These are phyloP conservation scores for Corythucha ciliata DNA, from an alignment of 2,888 invertebrate species.

Conservation along the genomic window DNA sequence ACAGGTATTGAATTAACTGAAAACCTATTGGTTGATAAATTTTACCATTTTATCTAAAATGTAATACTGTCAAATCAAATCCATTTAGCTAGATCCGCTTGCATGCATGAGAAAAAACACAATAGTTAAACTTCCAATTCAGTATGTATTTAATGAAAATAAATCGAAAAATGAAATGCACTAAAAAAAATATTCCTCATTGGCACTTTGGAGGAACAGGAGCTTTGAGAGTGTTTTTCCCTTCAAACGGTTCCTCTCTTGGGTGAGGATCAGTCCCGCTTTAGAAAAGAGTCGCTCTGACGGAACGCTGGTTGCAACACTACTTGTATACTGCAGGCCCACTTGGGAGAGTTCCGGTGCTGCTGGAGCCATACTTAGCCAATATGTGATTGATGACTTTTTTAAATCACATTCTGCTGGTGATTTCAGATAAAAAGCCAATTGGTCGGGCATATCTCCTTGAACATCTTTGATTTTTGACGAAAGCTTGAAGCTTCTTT, in stretches of 20 bases:
- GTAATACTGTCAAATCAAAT: no score
- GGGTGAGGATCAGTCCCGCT: not conserved
- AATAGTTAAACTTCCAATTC: no score
- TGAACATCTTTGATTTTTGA: not conserved
- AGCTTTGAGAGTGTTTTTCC: not conserved
- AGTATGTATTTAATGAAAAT: no score
- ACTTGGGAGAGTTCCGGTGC: not conserved
- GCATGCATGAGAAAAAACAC: no score
- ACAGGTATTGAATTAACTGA: no score
- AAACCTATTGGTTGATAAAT: no score
- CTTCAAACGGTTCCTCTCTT: not conserved
- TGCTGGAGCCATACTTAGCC: not conserved
- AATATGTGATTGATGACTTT: not conserved
- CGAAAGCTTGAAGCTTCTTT: not conserved
- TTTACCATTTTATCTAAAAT: no score
- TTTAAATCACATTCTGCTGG: conserved; percentile 8
- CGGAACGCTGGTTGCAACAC: conserved; percentile 1
- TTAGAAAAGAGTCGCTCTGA: conserved; percentile 7
- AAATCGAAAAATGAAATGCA: not conserved
- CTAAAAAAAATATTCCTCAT: not conserved
- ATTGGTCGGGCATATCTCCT: conserved; percentile 1
- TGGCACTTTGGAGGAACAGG: conserved; percentile 1
- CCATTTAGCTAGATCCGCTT: no score
- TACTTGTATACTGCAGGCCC: not conserved
- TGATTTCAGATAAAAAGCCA: conserved; percentile 7